Conservation (phyloP, 2,113 vertebrate species). For the Ivindomyrus marchei region DNA sequence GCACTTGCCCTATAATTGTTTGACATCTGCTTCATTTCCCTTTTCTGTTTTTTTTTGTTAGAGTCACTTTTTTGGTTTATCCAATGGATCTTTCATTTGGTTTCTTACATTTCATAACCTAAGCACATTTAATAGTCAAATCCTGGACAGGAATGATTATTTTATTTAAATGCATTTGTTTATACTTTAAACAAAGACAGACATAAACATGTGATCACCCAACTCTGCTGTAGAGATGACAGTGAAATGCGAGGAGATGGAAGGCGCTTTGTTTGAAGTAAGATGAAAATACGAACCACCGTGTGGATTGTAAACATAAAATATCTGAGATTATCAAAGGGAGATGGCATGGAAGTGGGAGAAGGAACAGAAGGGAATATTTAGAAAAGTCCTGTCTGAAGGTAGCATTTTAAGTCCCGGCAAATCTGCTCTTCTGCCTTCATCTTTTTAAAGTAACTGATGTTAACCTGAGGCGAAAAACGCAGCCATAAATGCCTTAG, state of each 20-base stretch:
- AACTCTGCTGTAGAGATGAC: not conserved
- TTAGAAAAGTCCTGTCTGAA: not conserved
- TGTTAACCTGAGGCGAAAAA: conserved; percentile 9
- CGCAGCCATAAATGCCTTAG: not conserved
- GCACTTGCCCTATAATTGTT: not conserved
- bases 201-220: not conserved
- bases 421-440: not conserved
- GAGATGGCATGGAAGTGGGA: not conserved
- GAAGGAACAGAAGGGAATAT: not conserved
- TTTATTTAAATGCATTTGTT: not conserved
- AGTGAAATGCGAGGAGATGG: not conserved
- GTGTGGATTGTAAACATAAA: not conserved
- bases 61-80: not conserved
- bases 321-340: not conserved
- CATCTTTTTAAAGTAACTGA: not conserved
- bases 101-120: not conserved
- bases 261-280: not conserved
- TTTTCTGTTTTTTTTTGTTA: not conserved
- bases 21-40: not conserved
- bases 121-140: not conserved
- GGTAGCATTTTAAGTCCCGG: not conserved
- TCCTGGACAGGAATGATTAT: not conserved
- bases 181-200: not conserved
- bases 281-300: not conserved
- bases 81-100: not conserved